Evolutionary conservation across 2,113 vertebrate species (phyloP), one percentile per base, ranked within the genome.

Genomic region (Hirundichthys speculiger): DNA sequence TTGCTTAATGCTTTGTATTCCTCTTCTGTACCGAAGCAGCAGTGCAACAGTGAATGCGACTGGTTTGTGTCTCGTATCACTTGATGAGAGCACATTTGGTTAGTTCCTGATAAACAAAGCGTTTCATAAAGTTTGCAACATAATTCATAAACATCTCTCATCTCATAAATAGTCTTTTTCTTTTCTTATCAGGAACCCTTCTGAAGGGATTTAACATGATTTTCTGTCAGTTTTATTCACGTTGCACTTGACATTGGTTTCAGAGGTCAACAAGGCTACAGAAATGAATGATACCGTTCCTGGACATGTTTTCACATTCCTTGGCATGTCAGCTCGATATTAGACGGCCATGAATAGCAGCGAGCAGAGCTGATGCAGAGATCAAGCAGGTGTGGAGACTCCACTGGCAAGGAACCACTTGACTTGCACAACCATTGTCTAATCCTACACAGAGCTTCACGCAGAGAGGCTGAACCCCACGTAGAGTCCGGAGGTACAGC

Each of bases 361-460:
- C 51, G 68, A 86, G 78, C 73, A 65, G 64, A 58, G 62, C 53
- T 51, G 73, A 87, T 86, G 74, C 59, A 81, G 80, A 84, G 77
- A 54, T 89, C 77, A 79, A 75, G 73, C 84, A 90, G 72, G 83
- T 83, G 74, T 73, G 73, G 76, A 73, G 64, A 69, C 64, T 82
- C 85, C 68, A 80, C 83, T 88, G 77, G 69, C 77, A 39, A 78
- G 79, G 75, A 77, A 73, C 58, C 72, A 82, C 86, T 89, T 85
- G 75, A 86, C 88, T 87, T 62, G 71, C 80, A 72, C 74, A 73
- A 52, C 70, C 76, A 74, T 78, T 61, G 56, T 85, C 77, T 85
- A 85, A 86, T 88, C 82, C 85, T 79, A 75, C 11, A 34, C 69
- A 79, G 71, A 76, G 66, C 76, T 77, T 85, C 88, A 86, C 78